Evolutionary conservation across 1,140 invertebrate species (phyloP).

Genomic region (Lordiphosa stackelbergi): DNA sequence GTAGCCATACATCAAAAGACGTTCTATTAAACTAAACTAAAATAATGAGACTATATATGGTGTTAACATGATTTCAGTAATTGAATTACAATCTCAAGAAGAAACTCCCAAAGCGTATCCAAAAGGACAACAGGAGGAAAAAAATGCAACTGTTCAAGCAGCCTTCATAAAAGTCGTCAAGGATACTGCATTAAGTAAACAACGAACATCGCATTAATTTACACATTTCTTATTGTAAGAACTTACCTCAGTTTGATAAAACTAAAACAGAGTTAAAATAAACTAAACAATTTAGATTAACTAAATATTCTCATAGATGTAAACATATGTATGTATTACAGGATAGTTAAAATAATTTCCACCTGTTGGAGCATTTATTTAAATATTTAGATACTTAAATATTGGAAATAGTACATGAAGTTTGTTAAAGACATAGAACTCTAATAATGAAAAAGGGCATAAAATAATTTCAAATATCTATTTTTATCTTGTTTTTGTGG

Average conservation of each 20-base stretch:
- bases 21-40: background rate
- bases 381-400: no score
- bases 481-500: no score
- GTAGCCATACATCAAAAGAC: background rate
- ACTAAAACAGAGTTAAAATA: background rate
- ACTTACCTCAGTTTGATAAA: slow-evolving; percentile 1
- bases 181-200: background rate
- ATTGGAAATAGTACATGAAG: no score
- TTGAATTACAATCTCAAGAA: background rate
- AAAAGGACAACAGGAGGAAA: background rate
- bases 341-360: no score
- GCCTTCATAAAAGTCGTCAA: background rate
- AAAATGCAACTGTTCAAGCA: background rate
- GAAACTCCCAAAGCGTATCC: slow-evolving; percentile 2
- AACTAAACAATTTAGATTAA: background rate
- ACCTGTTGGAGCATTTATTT: no score
- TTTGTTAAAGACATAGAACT: no score
- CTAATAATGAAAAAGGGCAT: no score
- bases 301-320: no score
- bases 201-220: background rate
- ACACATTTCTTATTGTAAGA: background rate
- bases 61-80: background rate
- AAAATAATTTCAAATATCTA: no score
- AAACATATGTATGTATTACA: no score
- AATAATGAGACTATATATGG: background rate